Evolutionary conservation across 2,797 vertebrate genomes (phyloP), one percentile per base, ranked within the genome.

Genomic region (Lacerta bilineata): DNA sequence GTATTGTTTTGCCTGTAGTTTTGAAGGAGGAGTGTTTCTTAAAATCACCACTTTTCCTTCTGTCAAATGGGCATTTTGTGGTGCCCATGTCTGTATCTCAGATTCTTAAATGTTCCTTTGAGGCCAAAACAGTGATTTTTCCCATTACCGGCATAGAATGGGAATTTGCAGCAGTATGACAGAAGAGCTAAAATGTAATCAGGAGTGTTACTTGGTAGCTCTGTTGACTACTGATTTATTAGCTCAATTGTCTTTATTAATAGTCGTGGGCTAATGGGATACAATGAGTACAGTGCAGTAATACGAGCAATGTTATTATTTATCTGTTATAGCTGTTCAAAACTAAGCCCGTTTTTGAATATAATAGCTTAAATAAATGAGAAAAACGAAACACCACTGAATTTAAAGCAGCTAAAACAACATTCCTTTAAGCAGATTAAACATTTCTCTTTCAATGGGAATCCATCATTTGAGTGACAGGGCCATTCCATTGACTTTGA

Each of bases 211-310:
- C 20, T 8, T 69, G 27, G 3, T 43, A 27, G 64, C 61, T 68
- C 25, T 27, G 15, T 11, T 83, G 64, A 71, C 41, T 69, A 46
- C 29, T 43, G 27, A 68, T 46, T 75, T 75, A 80, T 86, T 78
- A 87, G 66, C 0, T 1, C 66, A 80, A 0, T 46, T 1, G 0
- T 87, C 87, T 87, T 87, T 87, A 66, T 88, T 88, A 91, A 89
- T 83, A 0, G 5, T 4, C n/a, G 41, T 79, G 61, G 89, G 83
- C 66, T 90, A 89, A 89, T 41, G 71, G 87, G 61, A 4, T 88
- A 55, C 0, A 79, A 43, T 39, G 27, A 25, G 88, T 85, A n/a
- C 36, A 83, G 11, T 8, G 81, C 59, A 85, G 75, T n/a, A 84
- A 0, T 29, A 82, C 41, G 15, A 23, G 39, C 17, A 43, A 68